Evolutionary conservation across 2,113 vertebrate species (phyloP).

Genomic region (Myotis yumanensis): DNA sequence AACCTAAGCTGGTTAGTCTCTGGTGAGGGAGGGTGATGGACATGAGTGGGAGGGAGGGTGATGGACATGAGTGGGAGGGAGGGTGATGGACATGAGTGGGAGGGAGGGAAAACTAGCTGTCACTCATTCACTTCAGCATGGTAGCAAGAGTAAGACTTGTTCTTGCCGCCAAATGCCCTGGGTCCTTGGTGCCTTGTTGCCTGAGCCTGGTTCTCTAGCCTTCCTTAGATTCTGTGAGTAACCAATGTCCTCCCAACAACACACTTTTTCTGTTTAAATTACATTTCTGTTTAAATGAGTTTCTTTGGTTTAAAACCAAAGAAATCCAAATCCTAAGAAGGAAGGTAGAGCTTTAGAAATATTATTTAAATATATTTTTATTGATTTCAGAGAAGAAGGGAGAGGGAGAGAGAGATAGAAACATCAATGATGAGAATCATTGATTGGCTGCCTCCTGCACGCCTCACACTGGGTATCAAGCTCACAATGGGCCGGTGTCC

Average conservation of each 20-base stretch:
- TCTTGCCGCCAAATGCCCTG: background rate
- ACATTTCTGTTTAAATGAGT: background rate
- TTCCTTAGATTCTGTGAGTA: background rate
- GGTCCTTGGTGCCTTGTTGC: background rate
- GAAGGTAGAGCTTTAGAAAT: background rate
- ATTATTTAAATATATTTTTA: too few relatives aligned
- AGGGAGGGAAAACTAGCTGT: background rate
- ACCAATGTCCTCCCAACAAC: background rate
- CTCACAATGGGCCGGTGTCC: too few relatives aligned
- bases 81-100: background rate
- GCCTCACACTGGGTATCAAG: too few relatives aligned
- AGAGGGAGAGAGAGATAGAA: too few relatives aligned
- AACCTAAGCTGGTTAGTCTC: background rate
- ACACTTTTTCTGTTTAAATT: background rate
- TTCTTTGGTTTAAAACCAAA: slow-evolving; percentile 21
- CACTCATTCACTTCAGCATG: background rate
- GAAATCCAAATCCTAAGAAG: background rate
- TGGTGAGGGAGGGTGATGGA: background rate
- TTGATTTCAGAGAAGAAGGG: too few relatives aligned
- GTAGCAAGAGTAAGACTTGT: background rate
- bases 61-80: background rate
- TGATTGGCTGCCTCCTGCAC: too few relatives aligned
- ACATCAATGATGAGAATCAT: too few relatives aligned
- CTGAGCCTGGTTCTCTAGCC: background rate
- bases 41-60: background rate